phyloP scores from a whole-genome alignment of 2,888 invertebrate genomes.

The Carterocephalus palaemon region DNA sequence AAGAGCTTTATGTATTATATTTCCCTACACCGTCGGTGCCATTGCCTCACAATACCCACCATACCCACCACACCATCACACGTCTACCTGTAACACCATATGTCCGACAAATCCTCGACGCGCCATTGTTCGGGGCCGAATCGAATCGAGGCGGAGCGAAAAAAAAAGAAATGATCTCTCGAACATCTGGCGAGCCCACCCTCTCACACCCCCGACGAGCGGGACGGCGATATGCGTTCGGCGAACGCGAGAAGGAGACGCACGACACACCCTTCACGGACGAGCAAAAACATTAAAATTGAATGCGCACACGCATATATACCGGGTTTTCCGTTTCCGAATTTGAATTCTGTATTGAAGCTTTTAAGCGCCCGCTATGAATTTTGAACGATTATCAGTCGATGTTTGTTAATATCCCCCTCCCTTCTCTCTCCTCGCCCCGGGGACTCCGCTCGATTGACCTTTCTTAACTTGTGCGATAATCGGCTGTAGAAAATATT shows the following conservation, averaged over 20 bases:
- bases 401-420: too few relatives aligned
- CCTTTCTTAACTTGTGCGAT: too few relatives aligned
- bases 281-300: conserved; percentile 44
- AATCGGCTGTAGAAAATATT: too few relatives aligned
- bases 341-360: conserved; percentile 38
- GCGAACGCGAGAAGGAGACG: conserved; percentile 30
- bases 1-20: too few relatives aligned
- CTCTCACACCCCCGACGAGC: conserved; percentile 47
- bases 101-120: conserved; percentile 39
- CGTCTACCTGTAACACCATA: conserved; percentile 47
- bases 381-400: too few relatives aligned
- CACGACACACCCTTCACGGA: conserved; percentile 36
- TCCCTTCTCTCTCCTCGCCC: too few relatives aligned
- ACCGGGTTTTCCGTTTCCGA: conserved; percentile 55
- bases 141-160: conserved; percentile 42
- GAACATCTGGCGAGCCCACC: conserved; percentile 60
- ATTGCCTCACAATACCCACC: conserved; percentile 17
- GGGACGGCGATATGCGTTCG: conserved; percentile 34
- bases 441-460: too few relatives aligned
- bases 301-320: conserved; percentile 50
- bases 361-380: too few relatives aligned
- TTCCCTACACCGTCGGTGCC: too few relatives aligned
- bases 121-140: conserved; percentile 53
- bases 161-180: conserved; percentile 41
- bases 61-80: not conserved